Conservation (phyloP, 2,888 invertebrate genomes). For the Lamproptera curius region DNA sequence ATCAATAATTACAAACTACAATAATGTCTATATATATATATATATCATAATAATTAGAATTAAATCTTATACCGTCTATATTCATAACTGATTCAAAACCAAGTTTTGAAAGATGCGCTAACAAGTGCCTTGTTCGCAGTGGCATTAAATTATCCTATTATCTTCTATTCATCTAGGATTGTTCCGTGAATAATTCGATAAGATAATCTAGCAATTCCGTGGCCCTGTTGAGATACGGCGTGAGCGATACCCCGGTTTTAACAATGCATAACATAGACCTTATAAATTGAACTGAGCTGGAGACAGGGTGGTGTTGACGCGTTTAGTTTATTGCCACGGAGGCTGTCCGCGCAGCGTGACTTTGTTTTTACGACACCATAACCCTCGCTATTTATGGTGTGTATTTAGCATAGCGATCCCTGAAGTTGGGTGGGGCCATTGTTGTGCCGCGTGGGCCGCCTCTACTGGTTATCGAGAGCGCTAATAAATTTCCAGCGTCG, state of each 20-base stretch:
- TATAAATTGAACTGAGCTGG: conserved; percentile 13
- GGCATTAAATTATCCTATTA: conserved; percentile 6
- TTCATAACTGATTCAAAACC: conserved; percentile 8
- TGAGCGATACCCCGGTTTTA: conserved; percentile 3
- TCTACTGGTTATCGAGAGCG: conserved; percentile 71
- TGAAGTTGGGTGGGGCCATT: conserved; percentile 57
- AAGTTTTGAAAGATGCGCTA: neutral
- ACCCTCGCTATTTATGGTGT: conserved; percentile 64
- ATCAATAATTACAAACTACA: too few species aligned
- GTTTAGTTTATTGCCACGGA: conserved; percentile 50
- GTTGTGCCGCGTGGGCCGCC: conserved; percentile 61
- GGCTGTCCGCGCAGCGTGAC: conserved; percentile 68
- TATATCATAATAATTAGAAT: too few species aligned
- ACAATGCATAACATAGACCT: conserved; percentile 17
- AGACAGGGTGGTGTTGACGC: conserved; percentile 45
- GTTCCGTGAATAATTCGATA: conserved; percentile 14
- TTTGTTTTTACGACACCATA: conserved; percentile 72
- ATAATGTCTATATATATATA: too few species aligned
- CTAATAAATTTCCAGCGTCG: conserved; percentile 74
- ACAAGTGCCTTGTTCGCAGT: neutral
- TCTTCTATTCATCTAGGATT: conserved; percentile 11
- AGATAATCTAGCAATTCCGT: conserved; percentile 10
- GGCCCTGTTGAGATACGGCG: conserved; percentile 3
- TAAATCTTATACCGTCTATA: too few species aligned
- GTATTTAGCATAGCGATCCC: conserved; percentile 69